Percentiles rank a stretch among this genome's conserved stretches.
These are phyloP conservation scores for Thecocarcelia acutangulata DNA, from an alignment of 2,888 invertebrate species.

Conservation along the genomic window DNA sequence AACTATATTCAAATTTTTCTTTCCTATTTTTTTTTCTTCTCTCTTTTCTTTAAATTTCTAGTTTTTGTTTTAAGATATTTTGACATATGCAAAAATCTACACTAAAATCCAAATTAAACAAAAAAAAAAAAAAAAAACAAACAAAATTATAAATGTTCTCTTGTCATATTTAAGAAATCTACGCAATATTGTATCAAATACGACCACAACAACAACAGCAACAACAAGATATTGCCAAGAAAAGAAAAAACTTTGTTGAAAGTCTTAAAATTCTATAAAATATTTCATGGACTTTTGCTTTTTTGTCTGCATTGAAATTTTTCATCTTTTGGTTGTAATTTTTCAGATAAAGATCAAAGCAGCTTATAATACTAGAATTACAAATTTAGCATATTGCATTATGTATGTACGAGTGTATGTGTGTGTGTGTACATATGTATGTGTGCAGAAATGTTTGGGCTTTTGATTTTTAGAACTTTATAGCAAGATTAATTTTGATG, in stretches of 20 bases:
- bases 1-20: constrained; percentile 67
- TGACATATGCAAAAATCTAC: constrained; percentile 67
- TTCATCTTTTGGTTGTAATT: constrained; percentile 41
- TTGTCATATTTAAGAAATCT: constrained; percentile 70
- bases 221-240: neutral
- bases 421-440: neutral
- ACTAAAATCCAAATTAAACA: constrained; percentile 21
- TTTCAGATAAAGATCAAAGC: constrained; percentile 56
- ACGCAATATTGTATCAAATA: constrained; percentile 55
- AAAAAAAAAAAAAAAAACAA: constrained; percentile 29
- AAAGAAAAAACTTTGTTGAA: constrained; percentile 16
- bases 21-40: neutral
- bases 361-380: constrained; percentile 39
- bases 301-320: neutral
- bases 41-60: neutral
- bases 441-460: neutral
- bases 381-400: constrained; percentile 52
- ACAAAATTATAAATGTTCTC: constrained; percentile 68
- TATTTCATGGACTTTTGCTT: constrained; percentile 20
- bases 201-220: neutral
- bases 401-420: neutral
- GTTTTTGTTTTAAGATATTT: constrained; percentile 59
- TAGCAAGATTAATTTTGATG: constrained; percentile 45
- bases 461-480: constrained; percentile 1
- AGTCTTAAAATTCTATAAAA: constrained; percentile 38